Percentiles rank a stretch among this genome's conserved stretches.
phyloP scores from a whole-genome alignment of 2,888 invertebrate genomes.

The Pteria penguin region DNA sequence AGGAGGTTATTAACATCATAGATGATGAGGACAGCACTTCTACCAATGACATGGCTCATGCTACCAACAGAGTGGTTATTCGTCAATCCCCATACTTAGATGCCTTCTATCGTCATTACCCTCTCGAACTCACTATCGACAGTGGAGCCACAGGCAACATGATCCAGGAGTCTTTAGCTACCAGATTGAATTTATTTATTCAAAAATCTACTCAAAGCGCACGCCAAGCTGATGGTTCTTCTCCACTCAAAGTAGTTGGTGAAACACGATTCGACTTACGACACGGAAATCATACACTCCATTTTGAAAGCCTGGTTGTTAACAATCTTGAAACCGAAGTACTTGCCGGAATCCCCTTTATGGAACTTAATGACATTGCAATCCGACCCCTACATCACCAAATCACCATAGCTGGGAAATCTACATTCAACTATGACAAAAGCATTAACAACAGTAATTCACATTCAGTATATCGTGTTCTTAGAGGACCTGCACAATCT shows the following conservation, averaged over 20 bases:
- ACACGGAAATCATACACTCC: background rate
- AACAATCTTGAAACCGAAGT: slow-evolving; percentile 46
- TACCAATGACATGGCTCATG: no score
- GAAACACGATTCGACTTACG: background rate
- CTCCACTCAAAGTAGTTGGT: background rate
- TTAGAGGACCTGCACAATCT: background rate
- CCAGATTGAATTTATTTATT: background rate
- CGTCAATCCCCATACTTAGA: slow-evolving; percentile 23
- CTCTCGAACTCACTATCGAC: slow-evolving; percentile 9
- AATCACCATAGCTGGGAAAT: slow-evolving; percentile 32
- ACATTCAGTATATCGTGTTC: slow-evolving; percentile 11
- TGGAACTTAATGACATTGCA: slow-evolving; percentile 52
- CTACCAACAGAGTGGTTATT: background rate
- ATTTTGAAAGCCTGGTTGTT: background rate
- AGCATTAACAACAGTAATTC: no score
- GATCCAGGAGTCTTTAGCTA: slow-evolving; percentile 25
- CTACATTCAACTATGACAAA: slow-evolving; percentile 13
- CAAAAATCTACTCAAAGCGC: slow-evolving; percentile 8
- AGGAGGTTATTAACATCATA: no score
- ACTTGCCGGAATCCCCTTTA: slow-evolving; percentile 55
- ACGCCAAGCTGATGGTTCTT: background rate
- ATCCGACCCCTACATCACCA: slow-evolving; percentile 47
- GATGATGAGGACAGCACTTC: no score
- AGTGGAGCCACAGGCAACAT: slow-evolving; percentile 35
- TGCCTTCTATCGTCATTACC: background rate